These are phyloP conservation scores for Dysmachus trigonus DNA, from an alignment of 2,888 invertebrate species.

Conservation along the genomic window DNA sequence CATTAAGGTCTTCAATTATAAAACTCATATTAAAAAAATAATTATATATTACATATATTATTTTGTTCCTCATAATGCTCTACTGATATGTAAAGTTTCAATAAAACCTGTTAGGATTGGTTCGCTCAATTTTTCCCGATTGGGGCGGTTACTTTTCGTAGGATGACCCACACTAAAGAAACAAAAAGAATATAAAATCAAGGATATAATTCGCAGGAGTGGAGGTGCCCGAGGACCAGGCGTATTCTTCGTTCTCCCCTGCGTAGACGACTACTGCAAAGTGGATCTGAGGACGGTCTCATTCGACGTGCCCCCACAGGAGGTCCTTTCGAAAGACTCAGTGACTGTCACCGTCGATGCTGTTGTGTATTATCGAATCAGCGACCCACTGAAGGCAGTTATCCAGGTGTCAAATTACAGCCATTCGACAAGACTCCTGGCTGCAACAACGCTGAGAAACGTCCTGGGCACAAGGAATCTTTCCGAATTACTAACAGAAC, in stretches of 20 bases:
- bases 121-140: too few species aligned
- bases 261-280: conserved; percentile 91
- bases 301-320: conserved; percentile 96
- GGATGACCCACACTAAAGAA: not conserved
- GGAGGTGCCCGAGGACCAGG: conserved; percentile 88
- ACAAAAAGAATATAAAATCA: not conserved
- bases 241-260: conserved; percentile 92
- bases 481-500: conserved; percentile 89
- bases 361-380: conserved; percentile 84
- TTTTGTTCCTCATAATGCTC: too few species aligned
- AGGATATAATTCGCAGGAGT: conserved; percentile 49
- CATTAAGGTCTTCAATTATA: too few species aligned
- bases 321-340: conserved; percentile 93
- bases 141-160: not conserved
- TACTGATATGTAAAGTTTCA: not conserved
- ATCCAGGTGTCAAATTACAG: conserved; percentile 80
- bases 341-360: conserved; percentile 95
- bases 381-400: conserved; percentile 80
- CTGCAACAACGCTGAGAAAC: conserved; percentile 86
- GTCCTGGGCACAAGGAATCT: conserved; percentile 92
- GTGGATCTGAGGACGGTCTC: conserved; percentile 93
- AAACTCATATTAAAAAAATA: too few species aligned
- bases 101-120: not conserved
- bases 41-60: too few species aligned
- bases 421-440: conserved; percentile 82